Percentiles rank a stretch among this genome's conserved stretches.
Conservation (phyloP, 2,797 vertebrate species). For the Pogonophryne albipinna region DNA sequence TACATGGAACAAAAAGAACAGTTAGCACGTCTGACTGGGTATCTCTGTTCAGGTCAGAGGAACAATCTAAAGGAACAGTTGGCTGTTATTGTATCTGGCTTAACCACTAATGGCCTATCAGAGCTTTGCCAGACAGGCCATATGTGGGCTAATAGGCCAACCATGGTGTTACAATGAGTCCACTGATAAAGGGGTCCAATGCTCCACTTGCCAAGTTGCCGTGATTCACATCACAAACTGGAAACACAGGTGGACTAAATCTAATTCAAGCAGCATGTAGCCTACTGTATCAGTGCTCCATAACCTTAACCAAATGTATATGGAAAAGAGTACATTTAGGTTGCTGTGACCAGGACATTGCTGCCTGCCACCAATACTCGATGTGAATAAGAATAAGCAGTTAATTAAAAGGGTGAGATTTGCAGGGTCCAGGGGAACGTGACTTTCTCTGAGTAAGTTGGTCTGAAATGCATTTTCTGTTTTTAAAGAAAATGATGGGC, state of each 20-base stretch:
- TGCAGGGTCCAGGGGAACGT: conserved; percentile 7
- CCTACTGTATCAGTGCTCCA: conserved; percentile 7
- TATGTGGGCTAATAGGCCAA: conserved; percentile 55
- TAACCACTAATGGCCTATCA: conserved; percentile 29
- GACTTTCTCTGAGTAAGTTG: not conserved
- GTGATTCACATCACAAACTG: conserved; percentile 17
- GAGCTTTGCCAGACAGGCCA: conserved; percentile 39
- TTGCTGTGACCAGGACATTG: conserved; percentile 33
- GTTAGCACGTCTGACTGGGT: conserved; percentile 15
- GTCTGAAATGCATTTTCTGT: not conserved
- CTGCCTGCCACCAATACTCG: conserved; percentile 18
- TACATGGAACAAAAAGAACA: conserved; percentile 17
- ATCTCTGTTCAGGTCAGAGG: conserved; percentile 42
- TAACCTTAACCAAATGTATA: conserved; percentile 35
- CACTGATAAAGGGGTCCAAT: conserved; percentile 33
- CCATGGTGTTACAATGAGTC: conserved; percentile 38
- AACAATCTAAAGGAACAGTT: conserved; percentile 47
- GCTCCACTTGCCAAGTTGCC: conserved; percentile 30
- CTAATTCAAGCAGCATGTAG: conserved; percentile 25
- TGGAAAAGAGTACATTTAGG: conserved; percentile 39
- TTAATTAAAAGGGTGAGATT: conserved; percentile 24
- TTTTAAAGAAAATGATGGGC: not conserved
- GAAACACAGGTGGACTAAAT: conserved; percentile 39
- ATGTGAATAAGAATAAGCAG: conserved; percentile 44
- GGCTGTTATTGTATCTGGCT: conserved; percentile 46